Conservation (phyloP, 2,888 invertebrate genomes). For the Monopis laevigella region DNA sequence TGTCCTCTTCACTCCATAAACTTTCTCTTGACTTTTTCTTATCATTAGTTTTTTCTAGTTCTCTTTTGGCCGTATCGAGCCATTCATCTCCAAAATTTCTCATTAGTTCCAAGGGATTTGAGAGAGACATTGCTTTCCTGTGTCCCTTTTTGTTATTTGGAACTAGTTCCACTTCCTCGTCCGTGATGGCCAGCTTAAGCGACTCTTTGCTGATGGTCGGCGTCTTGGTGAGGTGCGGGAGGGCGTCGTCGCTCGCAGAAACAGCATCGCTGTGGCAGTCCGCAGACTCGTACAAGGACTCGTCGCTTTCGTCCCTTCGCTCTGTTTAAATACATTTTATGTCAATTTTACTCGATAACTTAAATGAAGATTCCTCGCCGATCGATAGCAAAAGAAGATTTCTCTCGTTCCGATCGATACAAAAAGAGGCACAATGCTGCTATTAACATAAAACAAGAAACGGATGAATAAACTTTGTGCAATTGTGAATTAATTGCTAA, state of each 20-base stretch:
- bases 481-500: too few relatives aligned
- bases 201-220: constrained; percentile 59
- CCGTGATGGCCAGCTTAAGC: constrained; percentile 52
- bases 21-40: constrained; percentile 58
- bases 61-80: constrained; percentile 48
- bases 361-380: constrained; percentile 3
- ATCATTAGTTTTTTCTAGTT: constrained; percentile 44
- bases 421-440: background rate
- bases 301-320: constrained; percentile 58
- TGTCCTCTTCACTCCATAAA: constrained; percentile 59
- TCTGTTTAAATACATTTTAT: constrained; percentile 31
- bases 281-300: constrained; percentile 57
- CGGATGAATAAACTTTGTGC: background rate
- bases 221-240: constrained; percentile 45
- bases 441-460: background rate
- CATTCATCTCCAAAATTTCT: constrained; percentile 56
- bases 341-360: background rate
- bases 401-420: too few relatives aligned
- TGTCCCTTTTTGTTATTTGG: constrained; percentile 45
- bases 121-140: constrained; percentile 58
- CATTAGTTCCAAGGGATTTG: constrained; percentile 57
- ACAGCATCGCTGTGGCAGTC: constrained; percentile 57
- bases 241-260: constrained; percentile 52
- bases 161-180: constrained; percentile 46
- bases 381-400: background rate